A percentile compares a stretch with the other conserved stretches of the same genome.
phyloP scores from a whole-genome alignment of 2,888 invertebrate genomes.

The Cerastis rubricosa region DNA sequence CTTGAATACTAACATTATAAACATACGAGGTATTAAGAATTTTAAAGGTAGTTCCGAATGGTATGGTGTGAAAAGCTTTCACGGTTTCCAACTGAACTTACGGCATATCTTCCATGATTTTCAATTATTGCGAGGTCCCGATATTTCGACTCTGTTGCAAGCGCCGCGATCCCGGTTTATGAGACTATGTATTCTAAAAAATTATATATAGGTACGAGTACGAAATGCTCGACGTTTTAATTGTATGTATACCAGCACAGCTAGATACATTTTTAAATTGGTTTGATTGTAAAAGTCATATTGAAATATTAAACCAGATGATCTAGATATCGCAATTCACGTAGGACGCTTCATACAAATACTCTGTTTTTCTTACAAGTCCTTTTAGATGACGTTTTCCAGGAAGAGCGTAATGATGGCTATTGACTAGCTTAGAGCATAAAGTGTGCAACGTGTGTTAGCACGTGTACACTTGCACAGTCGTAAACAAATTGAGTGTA shows the following conservation, averaged over 20 bases:
- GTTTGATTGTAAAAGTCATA: neutral
- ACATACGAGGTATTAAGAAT: neutral
- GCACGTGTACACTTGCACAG: constrained; percentile 57
- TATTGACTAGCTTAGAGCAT: constrained; percentile 32
- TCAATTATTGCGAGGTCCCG: no score
- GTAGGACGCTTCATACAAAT: neutral
- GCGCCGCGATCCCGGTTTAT: no score
- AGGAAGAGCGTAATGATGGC: constrained; percentile 48
- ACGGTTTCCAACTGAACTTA: no score
- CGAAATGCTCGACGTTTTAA: neutral
- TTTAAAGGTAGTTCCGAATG: neutral
- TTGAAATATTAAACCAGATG: neutral
- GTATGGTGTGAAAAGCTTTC: neutral
- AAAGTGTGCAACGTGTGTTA: constrained; percentile 39
- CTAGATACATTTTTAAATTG: no score
- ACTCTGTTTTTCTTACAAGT: constrained; percentile 16
- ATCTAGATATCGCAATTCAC: neutral
- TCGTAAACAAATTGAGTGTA: constrained; percentile 74
- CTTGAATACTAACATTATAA: constrained; percentile 13
- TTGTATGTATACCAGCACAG: no score
- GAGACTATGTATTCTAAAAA: neutral
- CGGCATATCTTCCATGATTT: no score
- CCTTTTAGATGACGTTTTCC: constrained; percentile 17
- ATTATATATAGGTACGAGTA: neutral
- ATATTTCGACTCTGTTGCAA: no score